phyloP scores from a whole-genome alignment of 1,140 invertebrate genomes.

The Phymorhynchus buccinoides region DNA sequence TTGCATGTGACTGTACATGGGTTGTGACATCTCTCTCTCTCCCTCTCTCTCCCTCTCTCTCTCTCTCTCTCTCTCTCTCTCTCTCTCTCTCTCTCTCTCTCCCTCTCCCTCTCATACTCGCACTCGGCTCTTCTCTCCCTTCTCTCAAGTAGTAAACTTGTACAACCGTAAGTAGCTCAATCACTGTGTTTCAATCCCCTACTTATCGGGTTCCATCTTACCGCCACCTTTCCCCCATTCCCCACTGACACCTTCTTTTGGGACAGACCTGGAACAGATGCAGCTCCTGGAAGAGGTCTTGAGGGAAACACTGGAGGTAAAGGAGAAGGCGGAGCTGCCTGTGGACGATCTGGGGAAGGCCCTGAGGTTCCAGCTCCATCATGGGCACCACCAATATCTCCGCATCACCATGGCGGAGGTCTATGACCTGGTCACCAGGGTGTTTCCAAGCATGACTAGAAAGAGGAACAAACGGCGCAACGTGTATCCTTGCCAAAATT shows the following conservation, averaged over 20 bases:
- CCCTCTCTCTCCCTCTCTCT: too few relatives aligned
- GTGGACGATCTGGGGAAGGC: constrained; percentile 4
- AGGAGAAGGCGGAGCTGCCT: not conserved
- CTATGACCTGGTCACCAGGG: not conserved
- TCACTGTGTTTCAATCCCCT: too few relatives aligned
- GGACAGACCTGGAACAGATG: not conserved
- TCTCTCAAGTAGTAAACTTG: too few relatives aligned
- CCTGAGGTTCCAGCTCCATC: not conserved
- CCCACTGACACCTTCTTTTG: not conserved
- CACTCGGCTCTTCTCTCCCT: not conserved
- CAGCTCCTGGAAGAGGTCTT: constrained; percentile 13
- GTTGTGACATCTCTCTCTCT: too few relatives aligned
- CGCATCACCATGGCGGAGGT: not conserved
- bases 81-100: too few relatives aligned
- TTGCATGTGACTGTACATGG: too few relatives aligned
- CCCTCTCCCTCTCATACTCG: not conserved
- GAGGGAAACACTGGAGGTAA: not conserved
- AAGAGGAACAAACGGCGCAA: constrained; percentile 27
- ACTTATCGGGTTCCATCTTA: too few relatives aligned
- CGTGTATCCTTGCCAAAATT: constrained; percentile 7
- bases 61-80: too few relatives aligned
- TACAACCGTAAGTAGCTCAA: too few relatives aligned
- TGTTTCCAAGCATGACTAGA: not conserved
- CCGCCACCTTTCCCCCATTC: not conserved
- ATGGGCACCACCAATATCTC: not conserved